phyloP scores from a whole-genome alignment of 2,888 invertebrate genomes.

The Rapana venosa region DNA sequence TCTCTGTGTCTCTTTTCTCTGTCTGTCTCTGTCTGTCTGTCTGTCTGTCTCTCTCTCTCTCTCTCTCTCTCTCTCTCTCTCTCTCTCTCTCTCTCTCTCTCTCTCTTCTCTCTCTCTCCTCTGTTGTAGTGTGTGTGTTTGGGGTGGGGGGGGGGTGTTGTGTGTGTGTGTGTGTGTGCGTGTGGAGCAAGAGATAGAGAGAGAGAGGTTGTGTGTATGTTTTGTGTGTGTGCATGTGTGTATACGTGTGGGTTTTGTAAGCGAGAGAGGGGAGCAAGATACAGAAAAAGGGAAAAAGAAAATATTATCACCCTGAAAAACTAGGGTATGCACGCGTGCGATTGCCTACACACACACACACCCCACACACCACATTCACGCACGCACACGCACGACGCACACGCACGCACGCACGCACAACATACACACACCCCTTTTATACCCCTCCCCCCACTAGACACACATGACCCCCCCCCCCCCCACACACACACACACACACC shows the following conservation, averaged over 20 bases:
- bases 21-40: neutral
- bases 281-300: too few species aligned
- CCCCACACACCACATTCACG: too few species aligned
- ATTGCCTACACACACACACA: neutral
- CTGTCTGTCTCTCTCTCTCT: neutral
- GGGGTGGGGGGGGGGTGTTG: neutral
- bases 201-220: neutral
- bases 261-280: neutral
- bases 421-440: too few species aligned
- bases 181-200: neutral
- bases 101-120: neutral
- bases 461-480: too few species aligned
- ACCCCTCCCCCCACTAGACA: too few species aligned
- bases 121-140: too few species aligned
- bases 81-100: slow-evolving; percentile 6
- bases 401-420: too few species aligned
- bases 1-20: neutral
- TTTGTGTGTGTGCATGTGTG: neutral
- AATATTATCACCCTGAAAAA: too few species aligned
- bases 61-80: slow-evolving; percentile 10
- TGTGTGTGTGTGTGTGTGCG: neutral
- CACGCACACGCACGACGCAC: too few species aligned
- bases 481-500: too few species aligned
- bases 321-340: neutral
- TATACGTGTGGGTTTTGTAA: neutral